Conservation (phyloP, 1,140 invertebrate species). For the Physella acuta region DNA sequence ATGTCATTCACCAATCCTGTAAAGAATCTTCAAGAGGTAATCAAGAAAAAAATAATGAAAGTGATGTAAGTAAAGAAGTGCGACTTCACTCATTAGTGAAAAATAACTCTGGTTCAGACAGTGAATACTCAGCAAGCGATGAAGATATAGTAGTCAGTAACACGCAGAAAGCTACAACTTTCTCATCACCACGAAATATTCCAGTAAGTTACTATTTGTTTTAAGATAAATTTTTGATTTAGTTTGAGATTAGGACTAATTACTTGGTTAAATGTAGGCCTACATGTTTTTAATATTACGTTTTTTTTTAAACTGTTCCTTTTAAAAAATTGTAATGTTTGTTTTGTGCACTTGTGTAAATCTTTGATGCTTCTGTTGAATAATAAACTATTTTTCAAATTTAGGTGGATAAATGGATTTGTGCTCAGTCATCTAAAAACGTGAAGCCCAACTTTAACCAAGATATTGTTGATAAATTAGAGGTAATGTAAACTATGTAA, state of each 20-base stretch:
- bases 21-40: background rate
- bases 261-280: background rate
- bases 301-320: background rate
- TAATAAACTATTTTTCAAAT: background rate
- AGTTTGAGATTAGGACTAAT: background rate
- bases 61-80: constrained; percentile 11
- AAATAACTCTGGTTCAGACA: background rate
- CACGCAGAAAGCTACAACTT: constrained; percentile 29
- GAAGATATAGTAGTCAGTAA: constrained; percentile 27
- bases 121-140: background rate
- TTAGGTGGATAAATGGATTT: constrained; percentile 56
- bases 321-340: no score
- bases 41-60: constrained; percentile 4
- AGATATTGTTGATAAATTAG: constrained; percentile 56
- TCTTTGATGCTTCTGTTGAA: background rate
- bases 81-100: background rate
- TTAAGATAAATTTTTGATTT: background rate
- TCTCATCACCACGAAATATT: no score
- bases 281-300: background rate
- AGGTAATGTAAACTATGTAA: constrained; percentile 35
- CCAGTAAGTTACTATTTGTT: background rate
- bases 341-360: background rate
- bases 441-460: constrained; percentile 48
- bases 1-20: constrained; percentile 27
- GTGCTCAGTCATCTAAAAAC: constrained; percentile 55